Evolutionary conservation across 2,888 invertebrate species (phyloP).

Genomic region (Spisula solida): DNA sequence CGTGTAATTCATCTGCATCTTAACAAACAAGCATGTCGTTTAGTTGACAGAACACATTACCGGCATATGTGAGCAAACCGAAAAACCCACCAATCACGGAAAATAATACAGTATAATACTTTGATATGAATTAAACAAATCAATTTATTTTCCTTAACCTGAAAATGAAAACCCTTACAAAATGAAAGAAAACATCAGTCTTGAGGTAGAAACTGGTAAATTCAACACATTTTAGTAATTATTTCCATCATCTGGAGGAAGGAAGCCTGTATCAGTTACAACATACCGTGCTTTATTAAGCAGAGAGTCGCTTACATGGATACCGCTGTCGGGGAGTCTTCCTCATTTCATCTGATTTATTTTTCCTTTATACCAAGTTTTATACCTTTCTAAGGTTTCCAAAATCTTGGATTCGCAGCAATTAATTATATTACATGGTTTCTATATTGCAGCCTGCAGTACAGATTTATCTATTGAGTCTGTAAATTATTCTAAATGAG

Average conservation of each 20-base stretch:
- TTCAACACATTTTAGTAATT: conserved; percentile 50
- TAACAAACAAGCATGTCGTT: background rate
- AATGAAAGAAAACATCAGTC: conserved; percentile 32
- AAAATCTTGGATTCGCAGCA: conserved; percentile 43
- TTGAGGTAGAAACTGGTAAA: conserved; percentile 23
- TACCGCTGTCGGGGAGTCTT: conserved; percentile 44
- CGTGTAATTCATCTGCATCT: background rate
- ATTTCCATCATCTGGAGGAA: conserved; percentile 39
- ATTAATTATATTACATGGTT: conserved; percentile 66
- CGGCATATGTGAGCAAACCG: background rate
- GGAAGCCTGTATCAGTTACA: conserved; percentile 40
- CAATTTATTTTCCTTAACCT: conserved; percentile 23
- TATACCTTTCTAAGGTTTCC: conserved; percentile 58
- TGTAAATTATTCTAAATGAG: background rate
- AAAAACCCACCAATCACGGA: conserved; percentile 13
- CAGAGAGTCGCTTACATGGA: conserved; percentile 20
- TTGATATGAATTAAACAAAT: conserved; percentile 17
- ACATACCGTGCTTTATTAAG: conserved; percentile 24
- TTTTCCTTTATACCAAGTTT: conserved; percentile 59
- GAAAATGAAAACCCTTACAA: conserved; percentile 29
- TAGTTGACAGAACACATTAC: conserved; percentile 11
- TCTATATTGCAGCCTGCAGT: conserved; percentile 39
- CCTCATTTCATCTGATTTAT: conserved; percentile 63
- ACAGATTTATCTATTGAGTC: conserved; percentile 20
- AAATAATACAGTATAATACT: conserved; percentile 5